Evolutionary conservation across 2,113 vertebrate species (phyloP).

Genomic region (Pseudolaguvia tuberculata): DNA sequence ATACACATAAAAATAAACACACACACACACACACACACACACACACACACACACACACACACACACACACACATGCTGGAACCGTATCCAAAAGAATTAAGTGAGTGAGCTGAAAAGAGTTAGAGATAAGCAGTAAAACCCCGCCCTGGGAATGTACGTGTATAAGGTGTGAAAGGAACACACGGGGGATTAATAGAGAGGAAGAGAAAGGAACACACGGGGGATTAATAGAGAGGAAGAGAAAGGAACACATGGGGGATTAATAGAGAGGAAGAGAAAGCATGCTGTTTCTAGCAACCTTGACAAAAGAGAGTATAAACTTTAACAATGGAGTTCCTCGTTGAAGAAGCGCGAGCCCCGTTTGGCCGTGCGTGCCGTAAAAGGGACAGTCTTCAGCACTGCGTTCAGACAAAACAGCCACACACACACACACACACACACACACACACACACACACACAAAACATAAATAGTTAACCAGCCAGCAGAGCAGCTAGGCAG

Average conservation of each 20-base stretch:
- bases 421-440: constrained; percentile 34
- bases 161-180: constrained; percentile 33
- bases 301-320: constrained; percentile 74
- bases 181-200: constrained; percentile 34
- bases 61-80: constrained; percentile 25
- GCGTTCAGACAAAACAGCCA: constrained; percentile 65
- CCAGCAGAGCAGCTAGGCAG: constrained; percentile 46
- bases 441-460: constrained; percentile 35
- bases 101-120: constrained; percentile 15
- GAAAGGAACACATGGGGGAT: constrained; percentile 38
- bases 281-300: constrained; percentile 78
- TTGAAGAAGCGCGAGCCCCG: constrained; percentile 96
- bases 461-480: constrained; percentile 38
- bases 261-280: constrained; percentile 39
- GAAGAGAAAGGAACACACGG: constrained; percentile 38
- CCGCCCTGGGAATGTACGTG: constrained; percentile 7
- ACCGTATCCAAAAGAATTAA: constrained; percentile 37
- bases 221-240: constrained; percentile 38
- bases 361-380: constrained; percentile 97
- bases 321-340: constrained; percentile 97
- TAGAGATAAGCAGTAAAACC: background rate
- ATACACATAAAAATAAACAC: constrained; percentile 25
- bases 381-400: constrained; percentile 98
- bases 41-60: constrained; percentile 32
- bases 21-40: constrained; percentile 26